Conservation (phyloP, 2,797 vertebrate genomes). For the Perodicticus potto region DNA sequence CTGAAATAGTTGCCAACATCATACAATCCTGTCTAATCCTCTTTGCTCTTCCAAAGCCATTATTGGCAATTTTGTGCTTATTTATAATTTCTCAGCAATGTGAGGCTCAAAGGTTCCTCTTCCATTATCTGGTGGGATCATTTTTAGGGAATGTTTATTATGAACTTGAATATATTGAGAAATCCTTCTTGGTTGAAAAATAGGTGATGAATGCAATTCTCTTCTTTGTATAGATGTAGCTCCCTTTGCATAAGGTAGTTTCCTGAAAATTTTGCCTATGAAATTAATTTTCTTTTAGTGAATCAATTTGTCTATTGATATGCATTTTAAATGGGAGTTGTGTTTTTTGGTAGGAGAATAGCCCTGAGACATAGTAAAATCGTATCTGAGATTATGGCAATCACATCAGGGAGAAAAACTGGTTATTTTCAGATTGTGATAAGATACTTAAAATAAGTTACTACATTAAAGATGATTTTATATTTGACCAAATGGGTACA, state of each 20-base stretch:
- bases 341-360: slow-evolving; percentile 40
- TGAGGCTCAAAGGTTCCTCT: neutral
- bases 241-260: slow-evolving; percentile 48
- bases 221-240: slow-evolving; percentile 53
- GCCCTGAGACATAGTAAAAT: slow-evolving; percentile 30
- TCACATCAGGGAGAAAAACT: neutral
- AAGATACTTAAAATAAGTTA: slow-evolving; percentile 49
- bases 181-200: slow-evolving; percentile 54
- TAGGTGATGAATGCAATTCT: slow-evolving; percentile 6
- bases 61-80: slow-evolving; percentile 39
- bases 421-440: slow-evolving; percentile 43
- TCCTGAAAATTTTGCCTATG: slow-evolving; percentile 41
- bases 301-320: slow-evolving; percentile 68
- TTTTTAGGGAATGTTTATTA: slow-evolving; percentile 28
- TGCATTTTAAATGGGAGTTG: slow-evolving; percentile 42
- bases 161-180: slow-evolving; percentile 51
- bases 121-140: slow-evolving; percentile 4
- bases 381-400: slow-evolving; percentile 25
- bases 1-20: slow-evolving; percentile 10
- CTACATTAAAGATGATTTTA: slow-evolving; percentile 60
- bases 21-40: neutral
- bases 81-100: slow-evolving; percentile 38
- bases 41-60: slow-evolving; percentile 31
- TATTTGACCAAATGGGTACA: slow-evolving; percentile 21
- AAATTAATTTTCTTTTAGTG: slow-evolving; percentile 67